Conservation (phyloP, 2,797 vertebrate genomes). For the Heteromormyrus szaboi region DNA sequence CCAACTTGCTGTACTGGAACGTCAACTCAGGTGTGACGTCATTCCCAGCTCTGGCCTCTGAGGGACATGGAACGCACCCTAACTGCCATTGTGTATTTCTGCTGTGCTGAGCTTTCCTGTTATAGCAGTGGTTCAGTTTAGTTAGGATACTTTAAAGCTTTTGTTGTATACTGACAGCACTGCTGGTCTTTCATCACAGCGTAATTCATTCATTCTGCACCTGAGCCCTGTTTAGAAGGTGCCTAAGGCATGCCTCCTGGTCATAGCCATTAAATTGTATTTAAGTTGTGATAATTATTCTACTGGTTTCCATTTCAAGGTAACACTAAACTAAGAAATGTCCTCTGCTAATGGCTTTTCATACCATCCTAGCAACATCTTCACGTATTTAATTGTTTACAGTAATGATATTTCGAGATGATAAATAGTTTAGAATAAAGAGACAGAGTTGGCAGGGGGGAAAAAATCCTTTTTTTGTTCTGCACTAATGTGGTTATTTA, state of each 20-base stretch:
- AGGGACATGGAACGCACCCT: not conserved
- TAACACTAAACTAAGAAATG: not conserved
- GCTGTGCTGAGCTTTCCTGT: not conserved
- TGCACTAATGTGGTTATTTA: not conserved
- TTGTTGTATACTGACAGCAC: not conserved
- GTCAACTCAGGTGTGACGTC: not conserved
- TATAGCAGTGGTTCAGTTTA: not conserved
- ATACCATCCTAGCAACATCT: not conserved
- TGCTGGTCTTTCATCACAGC: not conserved
- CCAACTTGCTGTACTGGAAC: not conserved
- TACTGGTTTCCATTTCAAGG: not conserved
- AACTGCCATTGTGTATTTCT: too few relatives aligned
- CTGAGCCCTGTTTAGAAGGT: not conserved
- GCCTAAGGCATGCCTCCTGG: not conserved
- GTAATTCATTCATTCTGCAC: not conserved
- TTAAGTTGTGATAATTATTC: not conserved
- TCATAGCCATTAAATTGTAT: not conserved
- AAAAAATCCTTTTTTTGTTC: not conserved
- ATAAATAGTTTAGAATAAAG: not conserved
- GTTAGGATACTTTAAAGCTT: not conserved
- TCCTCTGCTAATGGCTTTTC: not conserved
- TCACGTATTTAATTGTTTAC: not conserved
- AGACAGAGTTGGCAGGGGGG: not conserved
- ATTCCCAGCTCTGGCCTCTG: not conserved
- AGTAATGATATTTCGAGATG: conserved; percentile 1